Evolutionary conservation across 1,140 invertebrate genomes (phyloP), one percentile per base, ranked within the genome.

Genomic region (Drosophila repleta): DNA sequence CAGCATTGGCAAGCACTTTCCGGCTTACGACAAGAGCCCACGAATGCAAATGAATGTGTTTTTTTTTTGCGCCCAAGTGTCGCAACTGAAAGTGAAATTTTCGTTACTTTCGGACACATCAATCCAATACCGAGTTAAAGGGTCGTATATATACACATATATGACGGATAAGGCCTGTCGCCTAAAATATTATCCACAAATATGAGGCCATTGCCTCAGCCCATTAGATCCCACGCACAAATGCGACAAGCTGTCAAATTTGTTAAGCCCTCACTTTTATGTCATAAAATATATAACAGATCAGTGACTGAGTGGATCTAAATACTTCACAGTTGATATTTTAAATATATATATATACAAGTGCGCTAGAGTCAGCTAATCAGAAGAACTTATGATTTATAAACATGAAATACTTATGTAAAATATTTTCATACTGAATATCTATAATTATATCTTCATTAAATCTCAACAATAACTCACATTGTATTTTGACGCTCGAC

Each of bases 61-160:
- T 35, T 35, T 11, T 58, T 63, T 70, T 68, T 39, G 35, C 39
- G 48, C 48, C 48, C 69, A 69, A 63, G 63, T 88, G 84, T 77
- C 66, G 83, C 76, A 88, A 88, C 75, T 79, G 83, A 88, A 88
- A 88, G 83, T 88, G 83, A 88, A 88, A 88, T 79, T 79, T 73
- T 76, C 83, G 69, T 87, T 69, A 62, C 76, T 85, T 85, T 85
- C 74, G 26, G 58, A 49, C 52, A 45, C 46, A 65, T 37, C n/a
- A 56, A 51, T 21, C 64, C 55, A 60, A 51, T 39, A 56, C 58
- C 71, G 56, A 64, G 46, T 48, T 46, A 56, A 53, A 67, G 66
- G 52, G 55, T 64, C 43, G 81, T 87, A 65, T 69, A 73, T 37
- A 52, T 74, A 51, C 43, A 81, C 81, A 65, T 69, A 73, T 37